These are phyloP conservation scores for Vicugna pacos DNA, from an alignment of 2,113 vertebrate genomes.

Conservation along the genomic window DNA sequence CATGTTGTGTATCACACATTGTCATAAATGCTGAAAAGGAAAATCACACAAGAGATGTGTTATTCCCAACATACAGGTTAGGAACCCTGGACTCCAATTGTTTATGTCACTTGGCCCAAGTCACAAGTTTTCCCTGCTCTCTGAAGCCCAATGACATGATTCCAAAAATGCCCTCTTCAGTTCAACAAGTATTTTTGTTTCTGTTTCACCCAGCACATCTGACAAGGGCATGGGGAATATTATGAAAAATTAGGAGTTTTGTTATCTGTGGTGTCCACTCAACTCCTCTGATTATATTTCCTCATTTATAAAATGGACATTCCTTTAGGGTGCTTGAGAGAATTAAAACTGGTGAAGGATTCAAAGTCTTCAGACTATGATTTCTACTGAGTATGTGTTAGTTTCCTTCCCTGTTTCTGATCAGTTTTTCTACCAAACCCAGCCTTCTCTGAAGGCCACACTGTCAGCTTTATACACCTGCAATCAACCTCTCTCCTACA, in stretches of 20 bases:
- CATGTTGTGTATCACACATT: not conserved
- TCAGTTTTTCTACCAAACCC: not conserved
- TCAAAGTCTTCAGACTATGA: not conserved
- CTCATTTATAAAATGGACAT: not conserved
- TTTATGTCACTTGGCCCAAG: not conserved
- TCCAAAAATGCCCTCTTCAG: not conserved
- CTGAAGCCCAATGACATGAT: not conserved
- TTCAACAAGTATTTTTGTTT: not conserved
- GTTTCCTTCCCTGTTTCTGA: not conserved
- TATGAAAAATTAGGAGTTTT: not conserved
- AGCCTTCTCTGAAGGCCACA: not conserved
- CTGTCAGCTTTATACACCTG: not conserved
- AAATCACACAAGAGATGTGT: not conserved
- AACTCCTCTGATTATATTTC: not conserved
- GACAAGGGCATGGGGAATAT: not conserved
- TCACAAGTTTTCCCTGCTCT: not conserved
- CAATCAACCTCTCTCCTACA: not conserved
- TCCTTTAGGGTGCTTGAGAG: not conserved
- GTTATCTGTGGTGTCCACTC: not conserved
- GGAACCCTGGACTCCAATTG: not conserved
- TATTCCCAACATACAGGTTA: not conserved
- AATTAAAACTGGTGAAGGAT: constrained; percentile 26
- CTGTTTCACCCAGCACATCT: not conserved
- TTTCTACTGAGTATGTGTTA: not conserved
- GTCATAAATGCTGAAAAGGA: not conserved